Percentiles rank a stretch among this genome's conserved stretches.
Conservation (phyloP, 2,888 invertebrate genomes). For the Drosophila parthenogenetica region DNA sequence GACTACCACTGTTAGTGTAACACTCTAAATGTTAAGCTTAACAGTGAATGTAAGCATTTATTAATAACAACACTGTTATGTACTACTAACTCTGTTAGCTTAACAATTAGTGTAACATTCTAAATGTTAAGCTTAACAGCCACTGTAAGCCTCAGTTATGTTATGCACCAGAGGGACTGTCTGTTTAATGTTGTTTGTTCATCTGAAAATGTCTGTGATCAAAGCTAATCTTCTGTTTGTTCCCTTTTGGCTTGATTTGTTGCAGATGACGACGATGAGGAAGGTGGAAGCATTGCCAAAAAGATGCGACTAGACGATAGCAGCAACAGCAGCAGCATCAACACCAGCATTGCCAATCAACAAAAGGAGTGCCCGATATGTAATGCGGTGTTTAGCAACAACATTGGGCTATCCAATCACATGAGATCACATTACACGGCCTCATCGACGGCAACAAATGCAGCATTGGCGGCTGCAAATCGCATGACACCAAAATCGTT, state of each 20-base stretch:
- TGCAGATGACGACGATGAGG: constrained; percentile 79
- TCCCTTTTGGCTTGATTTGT: neutral
- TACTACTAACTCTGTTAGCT: too few relatives aligned
- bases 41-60: too few relatives aligned
- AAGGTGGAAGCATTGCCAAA: constrained; percentile 69
- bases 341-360: constrained; percentile 56
- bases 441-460: constrained; percentile 59
- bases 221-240: neutral
- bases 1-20: too few relatives aligned
- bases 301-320: constrained; percentile 77
- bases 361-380: constrained; percentile 84
- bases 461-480: constrained; percentile 60
- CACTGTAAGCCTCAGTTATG: neutral
- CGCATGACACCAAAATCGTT: constrained; percentile 71
- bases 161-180: neutral
- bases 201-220: neutral
- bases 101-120: neutral
- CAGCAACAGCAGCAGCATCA: constrained; percentile 59
- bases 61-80: too few relatives aligned
- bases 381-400: constrained; percentile 83
- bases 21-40: neutral
- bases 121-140: neutral
- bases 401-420: constrained; percentile 84
- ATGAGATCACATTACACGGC: constrained; percentile 84
- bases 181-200: constrained; percentile 3